Conservation (phyloP, 2,888 invertebrate species). For the Lasius platythorax region DNA sequence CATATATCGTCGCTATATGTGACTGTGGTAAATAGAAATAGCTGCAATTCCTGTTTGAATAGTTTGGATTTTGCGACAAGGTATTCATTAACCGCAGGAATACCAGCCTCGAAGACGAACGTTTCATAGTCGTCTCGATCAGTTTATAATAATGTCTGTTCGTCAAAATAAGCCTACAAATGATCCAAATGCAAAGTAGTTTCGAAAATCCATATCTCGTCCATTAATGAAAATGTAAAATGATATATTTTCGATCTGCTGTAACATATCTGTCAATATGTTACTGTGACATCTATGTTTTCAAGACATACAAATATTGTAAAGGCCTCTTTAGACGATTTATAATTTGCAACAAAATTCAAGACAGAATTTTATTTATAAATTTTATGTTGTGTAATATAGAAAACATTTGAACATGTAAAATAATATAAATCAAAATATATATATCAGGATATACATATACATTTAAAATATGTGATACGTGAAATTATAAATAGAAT, state of each 20-base stretch:
- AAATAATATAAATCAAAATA: background rate
- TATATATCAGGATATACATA: background rate
- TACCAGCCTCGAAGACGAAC: conserved; percentile 33
- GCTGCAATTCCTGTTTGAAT: conserved; percentile 35
- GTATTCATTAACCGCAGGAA: conserved; percentile 58
- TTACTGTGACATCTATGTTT: background rate
- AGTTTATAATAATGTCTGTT: conserved; percentile 26
- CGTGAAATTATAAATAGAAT: background rate
- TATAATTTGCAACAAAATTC: background rate
- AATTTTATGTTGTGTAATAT: background rate
- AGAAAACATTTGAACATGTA: background rate
- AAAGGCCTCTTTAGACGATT: background rate
- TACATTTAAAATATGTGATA: background rate
- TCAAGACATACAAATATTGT: background rate
- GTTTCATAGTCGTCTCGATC: conserved; percentile 36
- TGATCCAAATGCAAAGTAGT: background rate
- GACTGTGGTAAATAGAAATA: conserved; percentile 47
- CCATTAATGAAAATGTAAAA: background rate
- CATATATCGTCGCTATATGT: background rate
- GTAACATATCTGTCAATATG: background rate
- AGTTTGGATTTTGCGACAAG: conserved; percentile 41
- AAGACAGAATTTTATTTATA: background rate
- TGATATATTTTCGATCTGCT: background rate
- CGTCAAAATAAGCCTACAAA: background rate
- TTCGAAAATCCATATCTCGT: background rate